phyloP scores from a whole-genome alignment of 2,113 vertebrate species.

The Eulacestoma nigropectus region DNA sequence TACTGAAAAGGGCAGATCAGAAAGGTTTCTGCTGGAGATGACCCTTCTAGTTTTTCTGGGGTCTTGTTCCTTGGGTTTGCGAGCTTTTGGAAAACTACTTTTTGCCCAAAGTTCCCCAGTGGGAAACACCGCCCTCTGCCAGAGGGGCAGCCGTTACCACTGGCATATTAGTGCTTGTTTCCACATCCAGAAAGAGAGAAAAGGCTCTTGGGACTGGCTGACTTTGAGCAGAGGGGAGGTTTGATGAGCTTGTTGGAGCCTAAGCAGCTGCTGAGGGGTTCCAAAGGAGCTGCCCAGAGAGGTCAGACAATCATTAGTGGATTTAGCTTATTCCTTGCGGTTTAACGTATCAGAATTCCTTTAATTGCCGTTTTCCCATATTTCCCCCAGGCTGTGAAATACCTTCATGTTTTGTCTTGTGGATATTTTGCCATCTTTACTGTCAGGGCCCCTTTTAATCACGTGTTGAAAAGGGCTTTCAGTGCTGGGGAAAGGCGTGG shows the following conservation, averaged over 20 bases:
- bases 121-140: neutral
- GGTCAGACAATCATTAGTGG: neutral
- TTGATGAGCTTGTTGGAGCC: neutral
- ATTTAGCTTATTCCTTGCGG: neutral
- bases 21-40: neutral
- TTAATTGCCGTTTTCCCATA: neutral
- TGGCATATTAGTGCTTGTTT: neutral
- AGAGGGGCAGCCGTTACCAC: neutral
- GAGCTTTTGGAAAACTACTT: neutral
- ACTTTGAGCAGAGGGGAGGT: neutral
- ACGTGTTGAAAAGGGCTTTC: conserved; percentile 22
- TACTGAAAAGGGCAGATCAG: neutral
- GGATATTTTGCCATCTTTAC: conserved; percentile 6
- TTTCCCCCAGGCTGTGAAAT: neutral
- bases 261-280: neutral
- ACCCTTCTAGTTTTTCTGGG: neutral
- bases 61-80: neutral
- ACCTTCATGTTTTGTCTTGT: neutral
- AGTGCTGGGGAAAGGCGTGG: neutral
- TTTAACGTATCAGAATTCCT: neutral
- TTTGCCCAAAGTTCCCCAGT: neutral
- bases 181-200: neutral
- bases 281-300: neutral
- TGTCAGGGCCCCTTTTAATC: neutral
- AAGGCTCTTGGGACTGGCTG: neutral